A percentile compares a stretch with the other conserved stretches of the same genome.
Conservation (phyloP, 2,888 invertebrate genomes). For the Neuroscelio doddi region DNA sequence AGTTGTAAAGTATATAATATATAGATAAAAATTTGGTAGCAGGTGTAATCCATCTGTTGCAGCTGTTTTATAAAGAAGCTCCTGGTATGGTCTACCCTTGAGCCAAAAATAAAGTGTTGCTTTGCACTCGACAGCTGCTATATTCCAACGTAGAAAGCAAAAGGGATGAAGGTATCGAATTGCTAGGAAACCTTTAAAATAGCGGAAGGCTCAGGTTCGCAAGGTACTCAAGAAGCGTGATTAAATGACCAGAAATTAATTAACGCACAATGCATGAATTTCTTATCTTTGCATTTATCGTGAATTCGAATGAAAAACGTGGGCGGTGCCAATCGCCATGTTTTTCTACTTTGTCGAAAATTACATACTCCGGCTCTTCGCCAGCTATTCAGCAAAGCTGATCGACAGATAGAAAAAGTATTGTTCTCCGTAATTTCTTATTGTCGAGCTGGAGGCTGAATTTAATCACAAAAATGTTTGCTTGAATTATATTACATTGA, state of each 20-base stretch:
- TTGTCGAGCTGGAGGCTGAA: not conserved
- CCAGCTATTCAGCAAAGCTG: too few relatives aligned
- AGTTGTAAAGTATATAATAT: too few relatives aligned
- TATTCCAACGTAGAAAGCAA: conserved; percentile 49
- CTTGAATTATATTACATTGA: not conserved
- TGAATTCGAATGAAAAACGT: not conserved
- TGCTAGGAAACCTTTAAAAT: conserved; percentile 11
- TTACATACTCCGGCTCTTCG: conserved; percentile 2
- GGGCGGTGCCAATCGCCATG: not conserved
- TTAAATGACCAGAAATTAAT: conserved; percentile 7
- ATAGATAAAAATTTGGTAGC: conserved; percentile 49
- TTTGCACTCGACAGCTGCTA: conserved; percentile 45
- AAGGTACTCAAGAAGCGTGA: not conserved
- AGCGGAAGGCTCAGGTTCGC: conserved; percentile 6
- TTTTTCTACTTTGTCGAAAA: not conserved
- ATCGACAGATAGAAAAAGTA: conserved; percentile 7
- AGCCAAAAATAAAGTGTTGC: conserved; percentile 43
- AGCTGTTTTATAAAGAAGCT: conserved; percentile 52
- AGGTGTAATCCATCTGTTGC: conserved; percentile 57
- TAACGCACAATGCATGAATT: conserved; percentile 1
- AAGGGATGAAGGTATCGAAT: conserved; percentile 14
- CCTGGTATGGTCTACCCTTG: conserved; percentile 49
- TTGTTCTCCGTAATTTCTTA: conserved; percentile 2
- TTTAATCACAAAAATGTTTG: not conserved
- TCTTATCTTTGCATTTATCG: conserved; percentile 1